Evolutionary conservation across 2,888 invertebrate genomes (phyloP), one percentile per base, ranked within the genome.

Genomic region (Drosophila demipolita): DNA sequence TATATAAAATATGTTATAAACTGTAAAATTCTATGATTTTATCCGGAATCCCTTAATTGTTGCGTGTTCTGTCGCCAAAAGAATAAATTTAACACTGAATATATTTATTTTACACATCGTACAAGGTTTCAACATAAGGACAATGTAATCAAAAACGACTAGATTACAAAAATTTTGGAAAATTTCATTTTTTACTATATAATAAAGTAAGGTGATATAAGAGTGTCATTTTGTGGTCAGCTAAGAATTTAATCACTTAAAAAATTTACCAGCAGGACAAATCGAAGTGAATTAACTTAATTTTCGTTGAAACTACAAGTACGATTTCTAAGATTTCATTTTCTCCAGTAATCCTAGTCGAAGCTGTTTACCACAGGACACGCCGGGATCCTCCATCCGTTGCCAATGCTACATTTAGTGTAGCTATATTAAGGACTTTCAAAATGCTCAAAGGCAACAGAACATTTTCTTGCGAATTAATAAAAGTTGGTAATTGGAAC

Each of bases 21-120:
- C 54, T 23, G 5, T 55, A 67, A 70, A 64, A 75, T 38, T 54
- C n/a, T 54, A 64, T 42, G 50, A 67, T 69, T 81, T 72, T 60
- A 65, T 66, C 67, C 71, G 55, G 72, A 84, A 61, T 74, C 70
- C 58, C 58, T 65, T 42, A 74, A 72, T 59, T 73, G 65, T 65
- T 88, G 70, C 80, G 87, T 85, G 89, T 87, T 77, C 71, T 74
- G 58, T 80, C 77, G 57, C 73, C 59, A 82, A 87, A 79, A 59
- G 57, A 82, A 82, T 69, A 69, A 77, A 82, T 80, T 66, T 82
- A 54, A 63, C 32, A 75, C 67, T 82, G 59, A 67, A 9, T 36
- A n/a, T 15, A 3, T n/a, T 12, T n/a, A 26, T n/a, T 26, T 3
- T 33, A 11, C 15, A 29, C 38, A 17, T 15, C 32, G 29, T 12